phyloP scores from a whole-genome alignment of 30 jellyfish, hydroid and myxozoan species.

The Hydractinia symbiolongicarpus region DNA sequence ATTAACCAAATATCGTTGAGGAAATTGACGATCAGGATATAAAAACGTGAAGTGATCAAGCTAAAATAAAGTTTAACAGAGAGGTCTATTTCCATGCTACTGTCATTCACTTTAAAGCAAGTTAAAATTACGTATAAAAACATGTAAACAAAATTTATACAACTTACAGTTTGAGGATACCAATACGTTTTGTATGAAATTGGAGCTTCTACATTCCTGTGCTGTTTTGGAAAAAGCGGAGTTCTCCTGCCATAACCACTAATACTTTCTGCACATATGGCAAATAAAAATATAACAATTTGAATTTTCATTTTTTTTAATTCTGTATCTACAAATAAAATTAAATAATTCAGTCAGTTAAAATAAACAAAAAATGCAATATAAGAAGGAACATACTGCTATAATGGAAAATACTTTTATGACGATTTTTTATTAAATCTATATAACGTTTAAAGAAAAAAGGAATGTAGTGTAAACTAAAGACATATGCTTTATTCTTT shows the following conservation, averaged over 20 bases:
- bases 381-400: too few relatives aligned
- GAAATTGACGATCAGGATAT: constrained; percentile 52
- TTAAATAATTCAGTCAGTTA: too few relatives aligned
- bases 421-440: too few relatives aligned
- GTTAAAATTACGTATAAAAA: neutral
- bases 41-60: constrained; percentile 87
- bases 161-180: constrained; percentile 39
- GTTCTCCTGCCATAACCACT: neutral
- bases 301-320: too few relatives aligned
- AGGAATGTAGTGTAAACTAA: too few relatives aligned
- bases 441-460: too few relatives aligned
- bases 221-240: constrained; percentile 24
- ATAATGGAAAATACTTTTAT: too few relatives aligned
- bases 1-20: constrained; percentile 73
- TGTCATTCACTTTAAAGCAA: neutral
- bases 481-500: too few relatives aligned
- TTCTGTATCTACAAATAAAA: too few relatives aligned
- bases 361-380: too few relatives aligned
- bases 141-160: neutral
- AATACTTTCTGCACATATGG: too few relatives aligned
- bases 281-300: too few relatives aligned
- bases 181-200: constrained; percentile 15
- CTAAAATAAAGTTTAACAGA: constrained; percentile 28
- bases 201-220: neutral
- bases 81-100: neutral